A percentile compares a stretch with the other conserved stretches of the same genome.
These are phyloP conservation scores for Grammomys dolichurus DNA, from an alignment of 2,113 vertebrate species.

Conservation along the genomic window DNA sequence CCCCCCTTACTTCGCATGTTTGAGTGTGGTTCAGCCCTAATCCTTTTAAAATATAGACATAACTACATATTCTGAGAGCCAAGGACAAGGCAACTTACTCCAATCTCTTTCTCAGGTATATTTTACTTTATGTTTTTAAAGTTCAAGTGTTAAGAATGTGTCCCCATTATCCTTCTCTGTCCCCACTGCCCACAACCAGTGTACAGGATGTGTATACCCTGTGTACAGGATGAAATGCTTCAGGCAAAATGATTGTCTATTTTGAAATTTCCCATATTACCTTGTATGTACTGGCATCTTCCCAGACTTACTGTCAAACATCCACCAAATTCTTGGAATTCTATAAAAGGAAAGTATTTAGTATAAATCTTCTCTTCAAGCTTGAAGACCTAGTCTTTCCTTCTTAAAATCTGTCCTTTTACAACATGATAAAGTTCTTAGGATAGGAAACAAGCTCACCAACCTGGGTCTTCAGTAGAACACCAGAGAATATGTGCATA, in stretches of 20 bases:
- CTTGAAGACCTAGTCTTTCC: background rate
- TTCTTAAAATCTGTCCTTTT: background rate
- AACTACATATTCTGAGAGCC: background rate
- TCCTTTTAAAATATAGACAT: background rate
- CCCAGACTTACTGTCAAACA: background rate
- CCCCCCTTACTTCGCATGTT: background rate
- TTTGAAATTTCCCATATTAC: background rate
- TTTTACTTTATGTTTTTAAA: background rate
- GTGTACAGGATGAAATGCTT: background rate
- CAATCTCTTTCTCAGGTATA: background rate
- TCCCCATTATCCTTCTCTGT: background rate
- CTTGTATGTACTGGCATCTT: slow-evolving; percentile 1
- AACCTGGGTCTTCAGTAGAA: background rate
- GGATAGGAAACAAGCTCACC: slow-evolving; percentile 26
- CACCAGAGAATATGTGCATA: background rate
- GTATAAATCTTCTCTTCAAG: background rate
- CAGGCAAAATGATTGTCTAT: background rate
- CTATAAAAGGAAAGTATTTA: slow-evolving; percentile 2
- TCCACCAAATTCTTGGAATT: background rate
- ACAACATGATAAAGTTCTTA: background rate
- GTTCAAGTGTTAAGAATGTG: background rate
- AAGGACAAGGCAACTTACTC: background rate
- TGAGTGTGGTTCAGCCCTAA: background rate
- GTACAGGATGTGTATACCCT: background rate
- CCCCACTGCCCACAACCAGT: background rate